phyloP scores from a whole-genome alignment of 2,797 vertebrate genomes.

The Malacoctenus gilli region DNA sequence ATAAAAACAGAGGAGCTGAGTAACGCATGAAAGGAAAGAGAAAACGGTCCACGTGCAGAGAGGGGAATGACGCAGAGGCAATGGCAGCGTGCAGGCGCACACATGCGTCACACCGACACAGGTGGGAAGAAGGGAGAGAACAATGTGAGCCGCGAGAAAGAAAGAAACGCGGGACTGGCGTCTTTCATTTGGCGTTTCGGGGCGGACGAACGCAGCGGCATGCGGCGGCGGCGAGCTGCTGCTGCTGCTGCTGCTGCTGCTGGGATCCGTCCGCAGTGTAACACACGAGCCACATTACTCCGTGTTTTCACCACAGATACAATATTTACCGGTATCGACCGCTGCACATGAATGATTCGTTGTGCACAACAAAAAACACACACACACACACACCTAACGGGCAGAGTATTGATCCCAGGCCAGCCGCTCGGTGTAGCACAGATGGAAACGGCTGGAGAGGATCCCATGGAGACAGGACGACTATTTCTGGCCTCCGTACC shows the following conservation, averaged over 20 bases:
- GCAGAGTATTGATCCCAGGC: slow-evolving; percentile 28
- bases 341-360: not conserved
- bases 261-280: no score
- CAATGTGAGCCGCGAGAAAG: slow-evolving; percentile 14
- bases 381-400: not conserved
- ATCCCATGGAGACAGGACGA: slow-evolving; percentile 48
- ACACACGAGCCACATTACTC: slow-evolving; percentile 21
- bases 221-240: slow-evolving; percentile 15
- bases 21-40: not conserved
- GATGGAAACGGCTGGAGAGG: slow-evolving; percentile 38
- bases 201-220: slow-evolving; percentile 26
- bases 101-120: slow-evolving; percentile 24
- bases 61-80: slow-evolving; percentile 28
- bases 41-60: no score
- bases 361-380: not conserved
- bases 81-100: not conserved
- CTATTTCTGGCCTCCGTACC: slow-evolving; percentile 64
- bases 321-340: slow-evolving; percentile 18
- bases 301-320: not conserved
- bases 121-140: slow-evolving; percentile 4
- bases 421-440: slow-evolving; percentile 25
- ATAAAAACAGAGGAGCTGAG: not conserved
- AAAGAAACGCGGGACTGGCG: slow-evolving; percentile 6
- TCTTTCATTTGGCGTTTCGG: not conserved
- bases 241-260: no score